These are phyloP conservation scores for Diarsia dahlii DNA, from an alignment of 2,888 invertebrate genomes.

Conservation along the genomic window DNA sequence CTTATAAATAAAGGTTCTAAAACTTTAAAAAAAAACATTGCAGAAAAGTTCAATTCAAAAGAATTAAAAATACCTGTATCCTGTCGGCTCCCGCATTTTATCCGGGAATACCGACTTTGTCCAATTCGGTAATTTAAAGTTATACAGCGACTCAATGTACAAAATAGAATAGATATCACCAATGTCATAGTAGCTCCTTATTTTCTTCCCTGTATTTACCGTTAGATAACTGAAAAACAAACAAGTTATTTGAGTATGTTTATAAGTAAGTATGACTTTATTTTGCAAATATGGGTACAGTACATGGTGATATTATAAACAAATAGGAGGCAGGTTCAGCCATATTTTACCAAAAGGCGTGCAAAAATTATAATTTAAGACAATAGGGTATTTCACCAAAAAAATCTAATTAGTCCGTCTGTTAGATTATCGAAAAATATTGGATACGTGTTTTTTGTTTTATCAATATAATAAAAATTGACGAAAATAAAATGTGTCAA, in stretches of 20 bases:
- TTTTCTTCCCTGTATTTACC: slow-evolving; percentile 90
- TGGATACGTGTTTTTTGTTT: no score
- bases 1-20: background rate
- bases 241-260: background rate
- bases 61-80: slow-evolving; percentile 85
- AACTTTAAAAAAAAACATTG: background rate
- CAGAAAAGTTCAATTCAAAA: slow-evolving; percentile 5
- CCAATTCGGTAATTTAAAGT: slow-evolving; percentile 93
- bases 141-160: slow-evolving; percentile 92
- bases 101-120: slow-evolving; percentile 92
- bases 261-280: no score
- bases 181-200: slow-evolving; percentile 90
- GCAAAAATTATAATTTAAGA: no score
- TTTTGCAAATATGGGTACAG: no score
- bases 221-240: slow-evolving; percentile 90
- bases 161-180: slow-evolving; percentile 92
- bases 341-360: no score
- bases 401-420: no score
- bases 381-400: no score
- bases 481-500: no score
- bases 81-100: slow-evolving; percentile 91
- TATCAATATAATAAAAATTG: no score
- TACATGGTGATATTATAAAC: no score
- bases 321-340: no score
- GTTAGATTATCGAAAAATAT: no score